Conservation (phyloP, 2,888 invertebrate species). For the Harpagoxenus sublaevis region DNA sequence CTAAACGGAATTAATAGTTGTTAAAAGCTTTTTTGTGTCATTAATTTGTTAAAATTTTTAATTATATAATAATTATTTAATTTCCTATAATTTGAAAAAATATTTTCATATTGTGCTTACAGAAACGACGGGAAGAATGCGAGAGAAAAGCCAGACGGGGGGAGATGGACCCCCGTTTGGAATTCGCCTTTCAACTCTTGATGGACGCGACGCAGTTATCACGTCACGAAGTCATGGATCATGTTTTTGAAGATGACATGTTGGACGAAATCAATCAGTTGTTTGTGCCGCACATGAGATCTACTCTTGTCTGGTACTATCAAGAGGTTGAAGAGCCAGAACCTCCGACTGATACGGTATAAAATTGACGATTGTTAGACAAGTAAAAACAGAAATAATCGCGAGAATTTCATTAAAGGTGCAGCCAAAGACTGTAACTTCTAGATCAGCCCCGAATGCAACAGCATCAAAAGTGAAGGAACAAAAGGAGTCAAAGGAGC, state of each 20-base stretch:
- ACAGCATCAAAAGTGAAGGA: conserved; percentile 85
- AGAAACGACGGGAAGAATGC: conserved; percentile 95
- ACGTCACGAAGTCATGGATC: conserved; percentile 95
- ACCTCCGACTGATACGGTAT: conserved; percentile 83
- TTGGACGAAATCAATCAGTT: conserved; percentile 95
- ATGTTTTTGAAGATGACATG: conserved; percentile 96
- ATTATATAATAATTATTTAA: not conserved
- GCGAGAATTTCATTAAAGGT: conserved; percentile 58
- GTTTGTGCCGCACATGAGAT: conserved; percentile 94
- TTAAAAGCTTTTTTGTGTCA: not conserved
- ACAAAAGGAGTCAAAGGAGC: conserved; percentile 83
- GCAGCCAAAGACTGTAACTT: conserved; percentile 74
- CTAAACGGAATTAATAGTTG: not conserved
- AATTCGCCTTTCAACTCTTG: conserved; percentile 95
- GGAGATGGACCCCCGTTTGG: conserved; percentile 96
- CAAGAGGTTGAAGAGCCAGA: conserved; percentile 94
- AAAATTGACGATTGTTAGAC: not conserved
- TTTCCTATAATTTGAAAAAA: not conserved
- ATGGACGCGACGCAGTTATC: conserved; percentile 94
- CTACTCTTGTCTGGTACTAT: conserved; percentile 95
- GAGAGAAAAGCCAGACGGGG: conserved; percentile 95
- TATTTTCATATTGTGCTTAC: conserved; percentile 51
- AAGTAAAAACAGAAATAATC: not conserved
- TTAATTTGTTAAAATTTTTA: not conserved
- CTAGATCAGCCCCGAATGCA: conserved; percentile 76